Evolutionary conservation across 2,797 vertebrate species (phyloP).

Genomic region (Monodelphis domestica): DNA sequence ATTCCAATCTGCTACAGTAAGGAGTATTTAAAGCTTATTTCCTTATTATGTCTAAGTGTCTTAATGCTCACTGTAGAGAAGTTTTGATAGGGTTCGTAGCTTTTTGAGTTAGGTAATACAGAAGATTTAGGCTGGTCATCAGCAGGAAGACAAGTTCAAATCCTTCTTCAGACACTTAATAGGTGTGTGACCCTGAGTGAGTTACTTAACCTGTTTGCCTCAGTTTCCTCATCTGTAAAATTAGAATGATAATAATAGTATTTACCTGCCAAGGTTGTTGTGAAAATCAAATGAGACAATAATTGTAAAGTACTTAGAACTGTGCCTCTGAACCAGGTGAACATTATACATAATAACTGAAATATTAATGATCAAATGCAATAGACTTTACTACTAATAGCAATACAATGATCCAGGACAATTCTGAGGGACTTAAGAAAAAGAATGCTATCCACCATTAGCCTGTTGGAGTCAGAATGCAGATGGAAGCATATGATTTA

Average conservation of each 20-base stretch:
- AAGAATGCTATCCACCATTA: no score
- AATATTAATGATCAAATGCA: no score
- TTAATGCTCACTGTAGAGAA: constrained; percentile 68
- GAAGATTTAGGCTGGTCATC: not conserved
- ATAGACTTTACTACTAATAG: no score
- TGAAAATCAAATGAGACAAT: not conserved
- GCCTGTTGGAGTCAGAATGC: no score
- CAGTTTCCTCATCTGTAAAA: not conserved
- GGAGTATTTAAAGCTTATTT: constrained; percentile 82
- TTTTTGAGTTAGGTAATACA: not conserved
- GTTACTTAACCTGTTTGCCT: not conserved
- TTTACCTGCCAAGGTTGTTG: not conserved
- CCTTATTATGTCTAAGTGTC: constrained; percentile 74
- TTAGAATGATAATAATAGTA: not conserved
- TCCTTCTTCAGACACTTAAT: not conserved
- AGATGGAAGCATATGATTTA: no score
- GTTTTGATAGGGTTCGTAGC: not conserved
- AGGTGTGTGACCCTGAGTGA: not conserved
- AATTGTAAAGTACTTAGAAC: not conserved
- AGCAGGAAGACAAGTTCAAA: not conserved
- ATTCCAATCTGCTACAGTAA: constrained; percentile 82
- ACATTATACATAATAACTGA: no score
- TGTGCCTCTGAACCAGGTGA: no score
- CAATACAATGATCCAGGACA: no score
- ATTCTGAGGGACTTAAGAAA: no score